Conservation (phyloP, 1,140 invertebrate species). For the Pygmarrhopalites habei region DNA sequence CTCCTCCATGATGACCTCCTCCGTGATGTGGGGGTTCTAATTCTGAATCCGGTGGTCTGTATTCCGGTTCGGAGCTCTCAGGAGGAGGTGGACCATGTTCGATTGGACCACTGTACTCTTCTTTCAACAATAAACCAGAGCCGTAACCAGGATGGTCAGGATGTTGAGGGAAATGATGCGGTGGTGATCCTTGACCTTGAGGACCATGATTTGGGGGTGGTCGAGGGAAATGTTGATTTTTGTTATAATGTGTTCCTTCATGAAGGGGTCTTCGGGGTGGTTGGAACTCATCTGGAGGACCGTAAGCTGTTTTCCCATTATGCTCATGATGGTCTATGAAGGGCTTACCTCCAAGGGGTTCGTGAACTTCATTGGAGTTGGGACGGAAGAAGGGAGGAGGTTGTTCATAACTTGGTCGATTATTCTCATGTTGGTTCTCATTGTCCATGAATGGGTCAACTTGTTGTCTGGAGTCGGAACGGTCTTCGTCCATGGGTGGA, state of each 20-base stretch:
- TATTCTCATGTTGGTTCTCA: neutral
- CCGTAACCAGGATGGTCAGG: neutral
- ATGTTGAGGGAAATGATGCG: neutral
- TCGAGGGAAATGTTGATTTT: neutral
- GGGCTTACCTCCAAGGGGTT: neutral
- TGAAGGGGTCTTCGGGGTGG: neutral
- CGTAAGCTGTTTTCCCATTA: neutral
- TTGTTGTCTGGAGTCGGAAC: neutral
- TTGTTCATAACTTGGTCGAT: neutral
- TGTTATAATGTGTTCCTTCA: conserved; percentile 4
- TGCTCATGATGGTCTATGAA: neutral
- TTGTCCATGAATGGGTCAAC: neutral
- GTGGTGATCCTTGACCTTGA: neutral
- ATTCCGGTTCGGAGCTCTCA: conserved; percentile 6
- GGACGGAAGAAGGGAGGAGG: neutral
- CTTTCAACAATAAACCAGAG: no score
- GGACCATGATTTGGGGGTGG: neutral
- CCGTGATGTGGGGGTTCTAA: neutral
- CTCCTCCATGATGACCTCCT: neutral
- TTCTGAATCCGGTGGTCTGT: neutral
- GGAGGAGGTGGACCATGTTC: neutral
- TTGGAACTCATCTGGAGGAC: neutral
- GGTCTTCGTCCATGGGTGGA: neutral
- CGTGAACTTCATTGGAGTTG: conserved; percentile 11
- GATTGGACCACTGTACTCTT: no score